Evolutionary conservation across 2,113 vertebrate genomes (phyloP).

Genomic region (Pseudolaguvia tuberculata): DNA sequence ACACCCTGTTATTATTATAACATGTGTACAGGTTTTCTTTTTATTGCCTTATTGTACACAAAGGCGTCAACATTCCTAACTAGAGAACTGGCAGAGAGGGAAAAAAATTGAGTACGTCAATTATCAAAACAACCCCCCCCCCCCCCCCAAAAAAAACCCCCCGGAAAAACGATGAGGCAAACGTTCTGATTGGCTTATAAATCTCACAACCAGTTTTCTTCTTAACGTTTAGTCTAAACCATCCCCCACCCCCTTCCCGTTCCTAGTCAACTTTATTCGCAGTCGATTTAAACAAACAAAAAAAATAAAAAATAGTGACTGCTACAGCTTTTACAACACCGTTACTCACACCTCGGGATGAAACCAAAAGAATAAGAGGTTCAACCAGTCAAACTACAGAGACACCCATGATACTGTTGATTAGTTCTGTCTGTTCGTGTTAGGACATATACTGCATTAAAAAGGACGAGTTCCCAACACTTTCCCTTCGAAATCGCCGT

Average conservation of each 20-base stretch:
- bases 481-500: neutral
- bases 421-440: neutral
- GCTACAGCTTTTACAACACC: neutral
- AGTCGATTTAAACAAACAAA: no score
- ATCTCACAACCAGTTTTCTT: neutral
- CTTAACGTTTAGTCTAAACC: neutral
- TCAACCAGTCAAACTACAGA: neutral
- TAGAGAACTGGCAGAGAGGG: neutral
- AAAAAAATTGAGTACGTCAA: neutral
- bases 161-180: neutral
- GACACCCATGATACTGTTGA: neutral
- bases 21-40: neutral
- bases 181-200: neutral
- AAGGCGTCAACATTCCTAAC: neutral
- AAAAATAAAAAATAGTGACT: neutral
- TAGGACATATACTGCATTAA: neutral
- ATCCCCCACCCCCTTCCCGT: no score
- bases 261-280: neutral
- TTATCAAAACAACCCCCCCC: neutral
- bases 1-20: neutral
- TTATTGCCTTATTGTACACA: neutral
- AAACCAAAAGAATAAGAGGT: neutral
- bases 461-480: neutral
- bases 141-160: no score
- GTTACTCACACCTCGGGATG: neutral